Conservation (phyloP, 1,140 invertebrate genomes). For the Cyphomyrmex costatus region DNA sequence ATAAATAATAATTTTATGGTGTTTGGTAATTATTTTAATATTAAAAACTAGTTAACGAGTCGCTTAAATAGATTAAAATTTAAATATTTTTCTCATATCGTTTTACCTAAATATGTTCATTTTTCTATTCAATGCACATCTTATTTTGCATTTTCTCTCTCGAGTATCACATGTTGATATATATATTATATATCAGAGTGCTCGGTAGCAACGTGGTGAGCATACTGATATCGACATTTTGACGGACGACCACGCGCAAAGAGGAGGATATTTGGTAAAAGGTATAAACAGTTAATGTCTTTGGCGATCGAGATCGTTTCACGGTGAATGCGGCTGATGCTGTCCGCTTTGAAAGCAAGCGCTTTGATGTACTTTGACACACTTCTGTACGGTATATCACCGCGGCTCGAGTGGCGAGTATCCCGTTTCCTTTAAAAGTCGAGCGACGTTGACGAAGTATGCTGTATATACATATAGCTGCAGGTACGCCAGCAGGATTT, state of each 20-base stretch:
- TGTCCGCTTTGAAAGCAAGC: conserved; percentile 64
- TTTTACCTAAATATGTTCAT: neutral
- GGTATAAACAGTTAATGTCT: conserved; percentile 65
- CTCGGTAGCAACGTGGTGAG: conserved; percentile 20
- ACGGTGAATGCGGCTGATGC: conserved; percentile 60
- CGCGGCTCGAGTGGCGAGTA: conserved; percentile 58
- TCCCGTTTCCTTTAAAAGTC: conserved; percentile 64
- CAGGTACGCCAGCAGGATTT: conserved; percentile 54
- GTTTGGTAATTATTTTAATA: neutral
- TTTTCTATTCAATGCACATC: conserved; percentile 17
- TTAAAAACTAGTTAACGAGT: neutral
- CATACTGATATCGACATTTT: conserved; percentile 64
- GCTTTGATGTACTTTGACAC: conserved; percentile 63
- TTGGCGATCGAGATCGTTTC: conserved; percentile 63
- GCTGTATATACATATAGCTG: conserved; percentile 33
- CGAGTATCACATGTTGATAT: conserved; percentile 33
- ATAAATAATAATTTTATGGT: neutral
- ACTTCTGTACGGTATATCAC: conserved; percentile 50
- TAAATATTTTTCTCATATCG: neutral
- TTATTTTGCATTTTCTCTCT: conserved; percentile 50
- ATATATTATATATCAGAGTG: conserved; percentile 23
- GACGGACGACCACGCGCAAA: conserved; percentile 58
- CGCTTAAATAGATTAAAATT: neutral
- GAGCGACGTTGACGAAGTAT: conserved; percentile 61
- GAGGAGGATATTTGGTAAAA: conserved; percentile 60